Base-by-base conservation (phyloP, 2,113 vertebrate species). In the Lepidothrix coronata region DNA sequence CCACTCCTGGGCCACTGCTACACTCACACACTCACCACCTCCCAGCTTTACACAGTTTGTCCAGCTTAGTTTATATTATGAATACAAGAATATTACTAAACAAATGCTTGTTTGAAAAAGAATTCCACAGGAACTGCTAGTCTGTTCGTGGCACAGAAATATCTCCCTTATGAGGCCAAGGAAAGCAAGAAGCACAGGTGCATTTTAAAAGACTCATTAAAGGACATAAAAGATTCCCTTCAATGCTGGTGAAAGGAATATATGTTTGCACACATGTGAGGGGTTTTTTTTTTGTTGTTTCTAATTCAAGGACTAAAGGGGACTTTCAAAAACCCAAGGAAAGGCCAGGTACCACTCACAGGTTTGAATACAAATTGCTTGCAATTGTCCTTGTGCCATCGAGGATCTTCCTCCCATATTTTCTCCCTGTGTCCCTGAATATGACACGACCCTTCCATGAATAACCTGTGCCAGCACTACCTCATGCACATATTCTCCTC, bases 251-350 rank as follows among this genome's bases (percentile, higher is more conserved):
- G 46, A 24, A 70, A 70, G 28, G 24, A 20, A 25, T 14, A 51
- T 2, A 23, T 3, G 0, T 7, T 48, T 1, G 3, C 35, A 8
- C 35, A 8, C 15, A 46, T 48, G 1, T 25, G 6, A 58, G 33
- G 16, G 13, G 9, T 2, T 21, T 7, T 5, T 28, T 28, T 51
- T 18, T 22, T 48, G 41, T 44, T 80, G 24, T 65, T 90, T 31
- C 71, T 70, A 27, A 33, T 16, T 59, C 72, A 14, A 41, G 73
- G 77, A 41, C 41, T 73, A 28, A 82, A 68, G 6, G 31, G 12
- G 18, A 25, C 21, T 79, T 92, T 83, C 70, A 57, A 33, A 44
- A 41, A 7, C 27, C 61, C 43, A 18, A 73, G 65, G 41, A 43
- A 4, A 48, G 52, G 24, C n/a, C 66, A 59, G 51, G 6, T 14